phyloP scores from a whole-genome alignment of 2,113 vertebrate species.

The Noctilio leporinus region DNA sequence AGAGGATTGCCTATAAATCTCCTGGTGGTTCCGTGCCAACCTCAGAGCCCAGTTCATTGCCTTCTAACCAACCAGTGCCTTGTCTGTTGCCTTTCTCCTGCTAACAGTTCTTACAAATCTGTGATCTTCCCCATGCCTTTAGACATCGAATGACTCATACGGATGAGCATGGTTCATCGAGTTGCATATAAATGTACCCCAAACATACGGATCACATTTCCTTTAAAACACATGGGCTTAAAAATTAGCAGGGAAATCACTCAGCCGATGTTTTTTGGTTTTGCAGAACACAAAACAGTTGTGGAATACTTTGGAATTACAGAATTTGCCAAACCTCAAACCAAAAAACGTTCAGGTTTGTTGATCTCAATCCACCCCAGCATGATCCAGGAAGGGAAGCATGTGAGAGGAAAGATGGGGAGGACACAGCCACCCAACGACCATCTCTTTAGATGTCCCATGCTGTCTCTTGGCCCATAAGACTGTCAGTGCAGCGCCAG shows the following conservation, averaged over 20 bases:
- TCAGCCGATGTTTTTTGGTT: constrained; percentile 68
- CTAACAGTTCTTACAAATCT: neutral
- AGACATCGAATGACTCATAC: constrained; percentile 34
- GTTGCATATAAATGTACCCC: constrained; percentile 65
- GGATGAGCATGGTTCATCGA: constrained; percentile 41
- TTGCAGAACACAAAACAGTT: constrained; percentile 73
- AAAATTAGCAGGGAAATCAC: constrained; percentile 62
- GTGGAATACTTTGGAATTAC: constrained; percentile 60
- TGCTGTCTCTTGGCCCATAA: neutral
- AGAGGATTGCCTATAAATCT: neutral
- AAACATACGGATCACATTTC: constrained; percentile 73
- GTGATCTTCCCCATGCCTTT: neutral
- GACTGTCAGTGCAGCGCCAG: neutral
- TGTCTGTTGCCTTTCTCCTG: neutral
- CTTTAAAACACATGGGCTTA: constrained; percentile 70
- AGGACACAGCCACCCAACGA: neutral
- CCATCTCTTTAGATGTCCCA: neutral
- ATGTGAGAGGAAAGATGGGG: neutral
- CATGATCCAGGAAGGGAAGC: neutral
- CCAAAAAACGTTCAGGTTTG: constrained; percentile 74
- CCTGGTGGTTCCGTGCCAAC: neutral
- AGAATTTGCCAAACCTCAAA: constrained; percentile 73
- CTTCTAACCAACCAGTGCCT: neutral
- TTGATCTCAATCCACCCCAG: constrained; percentile 45
- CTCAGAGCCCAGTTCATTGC: neutral